A percentile compares a stretch with the other conserved stretches of the same genome.
Conservation (phyloP, 35 echinoderm and acorn worm species). For the Ophioderma brevispina region DNA sequence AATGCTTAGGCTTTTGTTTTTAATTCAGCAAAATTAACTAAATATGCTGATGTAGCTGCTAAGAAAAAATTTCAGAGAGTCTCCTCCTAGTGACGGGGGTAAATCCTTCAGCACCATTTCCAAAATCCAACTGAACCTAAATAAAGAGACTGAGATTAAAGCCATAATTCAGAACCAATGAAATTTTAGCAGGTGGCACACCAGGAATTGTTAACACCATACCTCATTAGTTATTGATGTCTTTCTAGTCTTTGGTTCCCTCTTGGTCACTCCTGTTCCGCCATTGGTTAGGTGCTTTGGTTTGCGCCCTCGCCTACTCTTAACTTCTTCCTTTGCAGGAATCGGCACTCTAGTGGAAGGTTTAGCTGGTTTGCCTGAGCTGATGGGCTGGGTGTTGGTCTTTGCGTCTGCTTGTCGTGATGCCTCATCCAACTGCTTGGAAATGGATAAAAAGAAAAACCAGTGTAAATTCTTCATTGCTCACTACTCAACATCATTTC, state of each 20-base stretch:
- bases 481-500: too few species aligned
- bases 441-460: background rate
- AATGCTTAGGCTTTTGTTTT: too few species aligned
- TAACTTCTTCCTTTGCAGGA: background rate
- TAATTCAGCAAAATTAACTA: too few species aligned
- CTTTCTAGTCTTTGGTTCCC: background rate
- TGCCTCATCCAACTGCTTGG: slow-evolving; percentile 3
- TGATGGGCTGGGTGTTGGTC: background rate
- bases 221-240: slow-evolving; percentile 34
- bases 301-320: slow-evolving; percentile 20
- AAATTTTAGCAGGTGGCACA: too few species aligned
- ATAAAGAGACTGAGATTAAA: too few species aligned
- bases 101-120: too few species aligned
- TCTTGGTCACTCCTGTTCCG: background rate
- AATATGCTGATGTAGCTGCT: too few species aligned
- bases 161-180: too few species aligned
- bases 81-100: too few species aligned
- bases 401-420: background rate
- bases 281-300: slow-evolving; percentile 36
- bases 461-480: background rate
- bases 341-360: background rate
- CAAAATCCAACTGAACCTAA: too few species aligned
- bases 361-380: background rate
- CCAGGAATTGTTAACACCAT: too few species aligned
- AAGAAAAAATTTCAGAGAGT: too few species aligned